Evolutionary conservation across 2,888 invertebrate species (phyloP), one percentile per base, ranked within the genome.

Genomic region (Cheilosia pagana): DNA sequence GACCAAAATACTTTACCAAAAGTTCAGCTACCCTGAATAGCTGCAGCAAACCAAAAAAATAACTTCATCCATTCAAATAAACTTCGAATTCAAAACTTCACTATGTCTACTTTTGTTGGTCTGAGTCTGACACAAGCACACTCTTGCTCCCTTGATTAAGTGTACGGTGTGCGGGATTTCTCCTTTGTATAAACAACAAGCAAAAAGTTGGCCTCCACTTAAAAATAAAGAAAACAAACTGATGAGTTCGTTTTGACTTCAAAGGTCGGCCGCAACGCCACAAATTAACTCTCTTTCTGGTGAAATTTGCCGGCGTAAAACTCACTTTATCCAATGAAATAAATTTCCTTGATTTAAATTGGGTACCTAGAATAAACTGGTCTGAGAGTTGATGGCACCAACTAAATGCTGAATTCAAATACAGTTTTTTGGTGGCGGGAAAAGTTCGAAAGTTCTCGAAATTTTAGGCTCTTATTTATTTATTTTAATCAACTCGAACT

Each of bases 61-160:
- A 53, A 52, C 23, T 52, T 53, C 12, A 12, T 16, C 52, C 65
- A 53, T 25, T 53, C 53, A 41, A 67, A 67, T 67, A 67, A 67
- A 67, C 52, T 67, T 53, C 41, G 23, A 53, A 25, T 39, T 31
- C 12, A 53, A 67, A 45, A 45, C 39, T 67, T 39, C 35, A 41
- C 39, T 39, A 39, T 16, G 52, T n/a, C 43, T 43, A 60, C 60
- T 41, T 35, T 60, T 43, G 43, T 62, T 45, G 59, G 59, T 59
- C 14, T 0, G 23, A 14, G 25, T 52, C n/a, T 28, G 45, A 10
- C 41, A 59, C 59, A 41, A 41, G n/a, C 60, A 43, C 25, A n/a
- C n/a, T n/a, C n/a, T 25, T 43, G 43, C 25, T n/a, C 31, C 25
- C 5, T 31, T 62, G 45, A 48, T 31, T 19, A 62, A 48, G 31